Evolutionary conservation across 2,113 vertebrate species (phyloP).

Genomic region (Azemiops feae): DNA sequence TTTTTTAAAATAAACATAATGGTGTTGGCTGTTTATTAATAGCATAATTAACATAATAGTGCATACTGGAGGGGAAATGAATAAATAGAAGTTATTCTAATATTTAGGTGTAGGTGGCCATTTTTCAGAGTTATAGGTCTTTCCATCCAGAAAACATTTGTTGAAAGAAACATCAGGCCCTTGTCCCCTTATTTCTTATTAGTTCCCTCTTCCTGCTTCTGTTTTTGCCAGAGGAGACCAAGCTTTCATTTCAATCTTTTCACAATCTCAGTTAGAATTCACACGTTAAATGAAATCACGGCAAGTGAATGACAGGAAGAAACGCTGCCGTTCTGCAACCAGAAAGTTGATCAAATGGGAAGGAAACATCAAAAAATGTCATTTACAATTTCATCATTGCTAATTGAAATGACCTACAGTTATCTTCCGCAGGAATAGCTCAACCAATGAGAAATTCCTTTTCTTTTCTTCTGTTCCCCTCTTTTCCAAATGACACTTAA

Average conservation of each 20-base stretch:
- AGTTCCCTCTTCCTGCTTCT: background rate
- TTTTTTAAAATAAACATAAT: background rate
- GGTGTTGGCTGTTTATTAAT: background rate
- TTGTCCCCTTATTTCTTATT: background rate
- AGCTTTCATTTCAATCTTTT: background rate
- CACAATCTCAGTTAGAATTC: background rate
- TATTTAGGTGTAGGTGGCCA: background rate
- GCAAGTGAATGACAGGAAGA: background rate
- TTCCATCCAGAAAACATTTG: background rate
- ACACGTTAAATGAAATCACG: accelerated
- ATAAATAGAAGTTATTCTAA: background rate
- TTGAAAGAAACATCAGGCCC: background rate
- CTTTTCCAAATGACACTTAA: background rate
- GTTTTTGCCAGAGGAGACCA: background rate
- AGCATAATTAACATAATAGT: background rate
- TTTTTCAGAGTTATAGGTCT: background rate
- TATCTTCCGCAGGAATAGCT: background rate
- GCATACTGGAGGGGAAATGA: background rate
- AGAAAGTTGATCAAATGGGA: background rate
- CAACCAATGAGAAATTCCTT: background rate
- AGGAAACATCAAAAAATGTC: constrained; percentile 18
- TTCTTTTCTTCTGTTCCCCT: background rate
- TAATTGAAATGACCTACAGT: constrained; percentile 31
- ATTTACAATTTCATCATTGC: constrained; percentile 27
- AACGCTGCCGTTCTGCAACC: background rate